Evolutionary conservation across 2,888 invertebrate species (phyloP).

Genomic region (Cheilosia urbana): DNA sequence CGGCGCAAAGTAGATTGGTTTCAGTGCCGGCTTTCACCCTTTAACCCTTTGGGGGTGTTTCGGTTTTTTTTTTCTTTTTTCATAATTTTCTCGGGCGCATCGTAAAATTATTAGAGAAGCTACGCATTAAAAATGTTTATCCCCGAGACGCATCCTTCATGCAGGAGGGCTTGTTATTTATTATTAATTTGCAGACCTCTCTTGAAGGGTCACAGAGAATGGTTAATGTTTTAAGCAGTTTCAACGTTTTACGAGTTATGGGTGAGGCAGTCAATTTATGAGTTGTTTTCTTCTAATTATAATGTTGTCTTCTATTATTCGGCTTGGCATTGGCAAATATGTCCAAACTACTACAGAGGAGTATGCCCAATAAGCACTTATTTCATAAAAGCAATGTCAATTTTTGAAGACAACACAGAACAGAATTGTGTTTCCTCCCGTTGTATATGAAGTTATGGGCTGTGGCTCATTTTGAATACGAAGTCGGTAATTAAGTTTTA

Average conservation of each 20-base stretch:
- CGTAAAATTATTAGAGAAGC: constrained; percentile 64
- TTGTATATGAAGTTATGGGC: too few relatives aligned
- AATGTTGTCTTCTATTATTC: neutral
- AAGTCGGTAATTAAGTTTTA: too few relatives aligned
- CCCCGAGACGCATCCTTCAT: neutral
- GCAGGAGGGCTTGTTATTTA: constrained; percentile 14
- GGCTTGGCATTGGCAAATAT: too few relatives aligned
- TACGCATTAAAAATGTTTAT: constrained; percentile 50
- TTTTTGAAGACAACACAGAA: too few relatives aligned
- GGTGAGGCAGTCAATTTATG: constrained; percentile 13
- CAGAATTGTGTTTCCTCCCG: too few relatives aligned
- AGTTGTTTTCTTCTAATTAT: constrained; percentile 40
- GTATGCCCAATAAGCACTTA: too few relatives aligned
- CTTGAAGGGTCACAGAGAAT: constrained; percentile 66
- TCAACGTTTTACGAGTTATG: constrained; percentile 45
- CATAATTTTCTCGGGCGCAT: constrained; percentile 52
- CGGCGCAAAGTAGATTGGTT: constrained; percentile 72
- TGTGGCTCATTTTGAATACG: too few relatives aligned
- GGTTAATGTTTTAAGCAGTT: constrained; percentile 51
- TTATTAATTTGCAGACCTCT: constrained; percentile 38
- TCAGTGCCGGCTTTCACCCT: constrained; percentile 38
- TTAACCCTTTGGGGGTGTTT: constrained; percentile 19
- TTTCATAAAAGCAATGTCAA: too few relatives aligned
- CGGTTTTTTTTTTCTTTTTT: constrained; percentile 12
- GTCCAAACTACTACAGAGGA: too few relatives aligned